Base-by-base conservation (phyloP, 1,140 invertebrate genomes). In the Nixonia krombeini region DNA sequence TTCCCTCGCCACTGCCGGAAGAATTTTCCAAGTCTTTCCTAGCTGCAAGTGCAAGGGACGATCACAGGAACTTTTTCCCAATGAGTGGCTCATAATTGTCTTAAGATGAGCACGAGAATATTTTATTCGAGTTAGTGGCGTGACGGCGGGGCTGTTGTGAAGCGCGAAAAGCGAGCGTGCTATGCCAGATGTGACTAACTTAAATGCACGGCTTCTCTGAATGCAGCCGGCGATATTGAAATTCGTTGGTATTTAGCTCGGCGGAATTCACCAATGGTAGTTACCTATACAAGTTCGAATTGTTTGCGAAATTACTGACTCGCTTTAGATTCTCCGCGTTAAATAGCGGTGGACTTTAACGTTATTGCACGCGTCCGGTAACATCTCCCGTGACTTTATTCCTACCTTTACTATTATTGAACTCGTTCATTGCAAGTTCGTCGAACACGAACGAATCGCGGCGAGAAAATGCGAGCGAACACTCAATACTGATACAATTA, bases 211-310 rank as follows among this genome's bases (percentile, higher is more conserved):
- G 45, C 45, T 45, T 45, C 53, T 41, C 33, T 38, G 53, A 58
- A 40, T 63, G 65, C 66, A 59, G 66, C 66, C 63, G 66, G 53
- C 59, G 59, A 63, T 69, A 69, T 63, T 69, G 66, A 63, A 63
- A 69, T 69, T 69, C 58, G 66, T 59, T 47, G 66, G 66, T 63
- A 69, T 69, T 63, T 69, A 69, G 66, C 55, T 69, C 31, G 51
- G 33, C 50, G 59, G 56, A 59, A 70, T 70, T 51, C 44, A 46
- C 29, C 50, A 13, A 40, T 56, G 25, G 55, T 58, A 49, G 57
- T 53, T 58, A 51, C 55, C 51, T 59, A 49, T 55, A 49, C 25
- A 29, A 25, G 26, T 50, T 33, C 10, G 47, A 68, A 68, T 68
- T 68, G 52, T 69, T 62, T 40, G 49, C 49, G 50, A 62, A 69